Conservation (phyloP, 2,888 invertebrate genomes). For the Eupithecia tripunctaria region DNA sequence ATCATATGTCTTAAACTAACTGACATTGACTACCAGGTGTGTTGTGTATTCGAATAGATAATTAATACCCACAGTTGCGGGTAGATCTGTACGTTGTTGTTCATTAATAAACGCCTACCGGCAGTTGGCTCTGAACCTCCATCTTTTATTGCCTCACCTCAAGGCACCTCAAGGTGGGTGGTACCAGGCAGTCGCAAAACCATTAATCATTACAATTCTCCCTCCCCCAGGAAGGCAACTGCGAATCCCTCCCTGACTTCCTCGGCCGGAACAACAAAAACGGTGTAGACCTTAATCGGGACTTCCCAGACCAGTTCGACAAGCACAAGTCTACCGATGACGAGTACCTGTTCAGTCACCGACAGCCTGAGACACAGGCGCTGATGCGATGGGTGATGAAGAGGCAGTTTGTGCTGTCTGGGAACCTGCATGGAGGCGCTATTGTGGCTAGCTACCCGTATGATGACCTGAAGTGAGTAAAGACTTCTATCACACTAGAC, state of each 20-base stretch:
- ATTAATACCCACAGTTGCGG: too few species aligned
- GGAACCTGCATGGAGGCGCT: conserved; percentile 98
- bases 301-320: conserved; percentile 96
- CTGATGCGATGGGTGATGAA: conserved; percentile 95
- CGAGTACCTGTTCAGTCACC: conserved; percentile 81
- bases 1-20: too few species aligned
- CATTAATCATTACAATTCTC: neutral
- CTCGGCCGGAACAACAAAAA: conserved; percentile 93
- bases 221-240: conserved; percentile 89
- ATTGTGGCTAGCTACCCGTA: conserved; percentile 99
- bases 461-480: conserved; percentile 86
- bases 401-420: conserved; percentile 96
- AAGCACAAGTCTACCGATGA: conserved; percentile 64
- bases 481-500: neutral
- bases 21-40: too few species aligned
- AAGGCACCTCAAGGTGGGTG: too few species aligned
- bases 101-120: too few species aligned
- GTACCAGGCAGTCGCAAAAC: neutral
- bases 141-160: too few species aligned
- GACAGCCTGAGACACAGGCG: conserved; percentile 95
- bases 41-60: too few species aligned
- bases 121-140: too few species aligned
- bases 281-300: conserved; percentile 93
- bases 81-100: too few species aligned
- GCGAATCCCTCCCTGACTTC: conserved; percentile 87